These are phyloP conservation scores for Leucania comma DNA, from an alignment of 2,888 invertebrate species.

Conservation along the genomic window DNA sequence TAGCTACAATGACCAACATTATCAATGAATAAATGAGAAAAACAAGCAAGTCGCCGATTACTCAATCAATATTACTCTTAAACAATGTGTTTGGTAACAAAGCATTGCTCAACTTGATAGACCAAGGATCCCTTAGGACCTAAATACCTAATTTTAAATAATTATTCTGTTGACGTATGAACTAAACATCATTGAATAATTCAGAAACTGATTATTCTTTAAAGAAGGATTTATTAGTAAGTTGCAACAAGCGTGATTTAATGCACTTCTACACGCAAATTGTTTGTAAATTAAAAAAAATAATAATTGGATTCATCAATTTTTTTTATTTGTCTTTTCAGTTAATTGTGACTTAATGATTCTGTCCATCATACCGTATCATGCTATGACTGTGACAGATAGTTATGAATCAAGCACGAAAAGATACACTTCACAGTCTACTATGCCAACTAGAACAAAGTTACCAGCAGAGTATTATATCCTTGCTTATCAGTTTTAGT, in stretches of 20 bases:
- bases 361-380: too few relatives aligned
- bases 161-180: slow-evolving; percentile 46
- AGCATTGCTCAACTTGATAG: slow-evolving; percentile 28
- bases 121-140: slow-evolving; percentile 44
- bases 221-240: slow-evolving; percentile 48
- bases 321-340: neutral
- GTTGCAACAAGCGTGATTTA: slow-evolving; percentile 37
- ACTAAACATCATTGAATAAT: slow-evolving; percentile 40
- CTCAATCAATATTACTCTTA: slow-evolving; percentile 17
- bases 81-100: slow-evolving; percentile 26
- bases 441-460: too few relatives aligned
- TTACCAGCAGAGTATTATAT: too few relatives aligned
- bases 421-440: too few relatives aligned
- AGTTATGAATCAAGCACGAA: too few relatives aligned
- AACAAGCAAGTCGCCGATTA: neutral
- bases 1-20: neutral
- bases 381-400: neutral
- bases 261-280: slow-evolving; percentile 46
- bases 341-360: too few relatives aligned
- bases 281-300: neutral
- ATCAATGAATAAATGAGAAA: neutral
- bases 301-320: slow-evolving; percentile 20
- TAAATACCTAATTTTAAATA: slow-evolving; percentile 34
- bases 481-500: too few relatives aligned
- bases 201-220: slow-evolving; percentile 33